Base-by-base conservation (phyloP, 2,797 vertebrate genomes). In the Pangasius macronema region DNA sequence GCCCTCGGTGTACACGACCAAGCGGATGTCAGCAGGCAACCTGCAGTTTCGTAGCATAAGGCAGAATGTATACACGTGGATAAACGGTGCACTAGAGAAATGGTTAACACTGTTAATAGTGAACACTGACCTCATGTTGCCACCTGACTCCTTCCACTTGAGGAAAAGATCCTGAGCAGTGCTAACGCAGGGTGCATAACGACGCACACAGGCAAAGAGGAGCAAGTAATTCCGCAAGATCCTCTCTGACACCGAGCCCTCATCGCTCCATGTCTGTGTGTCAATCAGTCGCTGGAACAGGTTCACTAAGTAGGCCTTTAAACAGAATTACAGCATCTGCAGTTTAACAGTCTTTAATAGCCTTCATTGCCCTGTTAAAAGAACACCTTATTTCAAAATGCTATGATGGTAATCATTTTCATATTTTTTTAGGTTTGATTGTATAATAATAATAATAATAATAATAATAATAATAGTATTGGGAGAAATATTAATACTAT, bases 1-100 rank as follows among this genome's bases (percentile, higher is more conserved):
- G n/a, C 97, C 98, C 10, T 97, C 93, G 2, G 95, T 81, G 86
- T 96, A 98, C 90, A 97, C 96, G 0, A 97, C 97, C 89, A 95
- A 65, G 42, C 95, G 97, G 90, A 98, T 80, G 6, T 98, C 97
- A 0, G 89, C 93, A 8, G 97, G 97, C 86, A 98, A 94, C 49
- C 98, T 99, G 83, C 30, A 51, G 75, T 51, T 86, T 81, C 75
- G 42, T 79, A 7, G 84, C 5, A 70, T 5, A 53, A 24, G 22
- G 7, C 1, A 13, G 5, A 53, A 7, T 16, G 20, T 27, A 22
- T 49, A 61, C 13, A 70, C 30, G 30, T 9, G 5, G 2, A 67
- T 20, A 24, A 51, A 1, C 33, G 14, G 22, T 51, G 61, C 13
- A 30, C 5, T 39, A 61, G 6, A 46, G 57, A 22, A 65, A 46